Evolutionary conservation across 2,888 invertebrate genomes (phyloP).

Genomic region (Nymphalis urticae): DNA sequence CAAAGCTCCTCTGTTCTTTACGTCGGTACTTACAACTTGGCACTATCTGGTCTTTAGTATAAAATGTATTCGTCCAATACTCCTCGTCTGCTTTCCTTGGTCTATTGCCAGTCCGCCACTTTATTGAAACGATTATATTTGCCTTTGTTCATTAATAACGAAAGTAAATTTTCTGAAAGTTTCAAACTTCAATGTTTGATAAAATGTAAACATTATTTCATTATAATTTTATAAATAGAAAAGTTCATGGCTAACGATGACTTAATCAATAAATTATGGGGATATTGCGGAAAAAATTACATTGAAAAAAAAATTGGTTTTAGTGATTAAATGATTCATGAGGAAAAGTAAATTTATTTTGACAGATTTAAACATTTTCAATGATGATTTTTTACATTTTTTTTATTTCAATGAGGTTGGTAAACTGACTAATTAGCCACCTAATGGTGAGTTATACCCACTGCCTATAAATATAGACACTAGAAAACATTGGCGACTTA

Average conservation of each 20-base stretch:
- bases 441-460: no score
- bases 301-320: no score
- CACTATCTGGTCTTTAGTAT: constrained; percentile 37
- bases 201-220: neutral
- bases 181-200: neutral
- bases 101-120: constrained; percentile 40
- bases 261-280: neutral
- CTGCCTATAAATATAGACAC: no score
- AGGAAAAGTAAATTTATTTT: no score
- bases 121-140: constrained; percentile 30
- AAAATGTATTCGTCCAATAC: constrained; percentile 37
- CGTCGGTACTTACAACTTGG: constrained; percentile 39
- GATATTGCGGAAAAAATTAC: neutral
- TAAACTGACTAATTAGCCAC: no score
- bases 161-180: neutral
- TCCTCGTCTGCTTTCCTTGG: constrained; percentile 33
- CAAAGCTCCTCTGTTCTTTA: constrained; percentile 33
- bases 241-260: no score
- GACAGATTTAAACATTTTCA: no score
- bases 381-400: no score
- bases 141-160: constrained; percentile 9
- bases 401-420: no score
- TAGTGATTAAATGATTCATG: no score
- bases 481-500: no score
- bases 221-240: neutral